A percentile compares a stretch with the other conserved stretches of the same genome.
Evolutionary conservation across 2,888 invertebrate genomes (phyloP).

Genomic region (Stictocephala bisonia): DNA sequence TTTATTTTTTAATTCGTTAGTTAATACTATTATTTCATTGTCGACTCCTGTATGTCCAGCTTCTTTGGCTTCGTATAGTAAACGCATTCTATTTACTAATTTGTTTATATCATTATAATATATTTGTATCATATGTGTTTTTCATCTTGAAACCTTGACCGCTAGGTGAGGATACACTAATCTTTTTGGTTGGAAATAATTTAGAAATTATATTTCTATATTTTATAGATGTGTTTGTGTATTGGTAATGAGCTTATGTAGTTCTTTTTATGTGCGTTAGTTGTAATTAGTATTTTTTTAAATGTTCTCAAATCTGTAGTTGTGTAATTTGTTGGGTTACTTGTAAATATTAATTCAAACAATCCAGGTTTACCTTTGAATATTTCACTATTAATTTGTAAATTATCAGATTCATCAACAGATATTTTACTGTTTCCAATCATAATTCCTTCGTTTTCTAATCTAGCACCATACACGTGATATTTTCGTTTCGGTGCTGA

Average conservation of each 20-base stretch:
- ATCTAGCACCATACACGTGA: neutral
- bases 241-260: neutral
- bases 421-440: neutral
- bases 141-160: too few species aligned
- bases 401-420: constrained; percentile 8
- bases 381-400: neutral
- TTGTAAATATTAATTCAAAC: constrained; percentile 19
- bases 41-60: neutral
- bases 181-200: constrained; percentile 13
- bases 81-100: neutral
- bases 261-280: constrained; percentile 1
- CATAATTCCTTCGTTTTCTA: neutral
- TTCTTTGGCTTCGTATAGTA: neutral
- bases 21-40: neutral
- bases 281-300: neutral
- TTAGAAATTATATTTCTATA: constrained; percentile 22
- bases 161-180: too few species aligned
- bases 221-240: neutral
- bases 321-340: neutral
- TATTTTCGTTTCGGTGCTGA: neutral
- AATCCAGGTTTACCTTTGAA: neutral
- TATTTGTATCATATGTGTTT: too few species aligned
- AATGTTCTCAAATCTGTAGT: neutral
- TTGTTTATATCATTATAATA: neutral
- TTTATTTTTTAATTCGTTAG: neutral